These are phyloP conservation scores for Dolichoris vasculosae DNA, from an alignment of 1,140 invertebrate genomes.

Conservation along the genomic window DNA sequence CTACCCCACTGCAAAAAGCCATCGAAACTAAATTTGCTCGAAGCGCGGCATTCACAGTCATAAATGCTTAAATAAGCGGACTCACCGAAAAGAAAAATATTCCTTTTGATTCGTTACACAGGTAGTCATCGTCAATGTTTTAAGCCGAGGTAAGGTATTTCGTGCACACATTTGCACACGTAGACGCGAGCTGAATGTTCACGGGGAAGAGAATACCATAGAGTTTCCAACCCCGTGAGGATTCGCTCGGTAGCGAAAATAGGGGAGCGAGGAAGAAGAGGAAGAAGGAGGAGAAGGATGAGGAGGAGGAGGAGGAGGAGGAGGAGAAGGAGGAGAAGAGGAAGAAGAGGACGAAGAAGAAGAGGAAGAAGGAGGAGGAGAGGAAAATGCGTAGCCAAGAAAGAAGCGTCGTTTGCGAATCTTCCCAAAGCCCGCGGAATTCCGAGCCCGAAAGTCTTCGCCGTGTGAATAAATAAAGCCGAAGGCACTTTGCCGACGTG, in stretches of 20 bases:
- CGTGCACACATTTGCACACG: background rate
- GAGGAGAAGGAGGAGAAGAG: background rate
- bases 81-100: background rate
- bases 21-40: background rate
- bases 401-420: constrained; percentile 53
- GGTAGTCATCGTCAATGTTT: constrained; percentile 3
- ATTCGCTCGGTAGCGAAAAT: background rate
- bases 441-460: constrained; percentile 54
- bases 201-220: background rate
- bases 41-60: background rate
- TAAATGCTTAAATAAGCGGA: background rate
- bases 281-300: too few relatives aligned
- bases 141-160: background rate
- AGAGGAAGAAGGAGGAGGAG: too few relatives aligned
- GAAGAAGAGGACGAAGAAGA: background rate
- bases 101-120: background rate
- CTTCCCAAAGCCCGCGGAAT: constrained; percentile 61
- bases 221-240: constrained; percentile 8
- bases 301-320: background rate
- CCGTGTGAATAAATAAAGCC: constrained; percentile 72
- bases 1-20: too few relatives aligned
- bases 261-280: too few relatives aligned
- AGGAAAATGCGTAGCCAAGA: background rate
- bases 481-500: constrained; percentile 22
- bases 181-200: background rate